Evolutionary conservation across 2,113 vertebrate genomes (phyloP).

Genomic region (Phaethornis superciliosus): DNA sequence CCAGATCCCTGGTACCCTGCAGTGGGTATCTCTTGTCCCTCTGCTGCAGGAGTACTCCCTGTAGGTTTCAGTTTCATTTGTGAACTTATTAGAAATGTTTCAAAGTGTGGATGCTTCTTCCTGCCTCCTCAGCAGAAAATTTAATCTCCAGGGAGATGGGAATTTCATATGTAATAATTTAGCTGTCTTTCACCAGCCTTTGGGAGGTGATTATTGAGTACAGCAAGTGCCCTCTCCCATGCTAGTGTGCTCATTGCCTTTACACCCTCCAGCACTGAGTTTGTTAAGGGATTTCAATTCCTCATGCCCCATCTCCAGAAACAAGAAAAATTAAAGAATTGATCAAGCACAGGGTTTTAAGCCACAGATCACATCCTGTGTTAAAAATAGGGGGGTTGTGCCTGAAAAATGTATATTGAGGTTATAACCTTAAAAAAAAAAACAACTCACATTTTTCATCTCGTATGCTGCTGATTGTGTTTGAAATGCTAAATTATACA

Average conservation of each 20-base stretch:
- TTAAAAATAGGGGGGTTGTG: background rate
- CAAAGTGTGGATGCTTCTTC: background rate
- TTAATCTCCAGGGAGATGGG: background rate
- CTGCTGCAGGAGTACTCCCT: background rate
- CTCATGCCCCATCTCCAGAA: background rate
- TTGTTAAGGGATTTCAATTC: background rate
- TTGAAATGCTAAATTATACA: background rate
- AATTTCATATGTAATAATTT: background rate
- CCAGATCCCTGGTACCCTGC: background rate
- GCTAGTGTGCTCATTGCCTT: background rate
- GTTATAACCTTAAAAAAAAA: background rate
- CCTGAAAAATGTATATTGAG: background rate
- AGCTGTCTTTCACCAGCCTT: background rate
- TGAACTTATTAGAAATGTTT: background rate
- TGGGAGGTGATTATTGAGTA: background rate
- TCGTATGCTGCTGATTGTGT: background rate
- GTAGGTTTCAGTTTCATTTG: background rate
- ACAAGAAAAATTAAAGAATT: background rate
- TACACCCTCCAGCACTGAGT: background rate
- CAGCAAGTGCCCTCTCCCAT: background rate
- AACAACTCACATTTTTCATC: background rate
- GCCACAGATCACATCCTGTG: background rate
- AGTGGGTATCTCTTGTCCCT: background rate
- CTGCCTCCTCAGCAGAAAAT: background rate
- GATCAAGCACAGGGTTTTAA: background rate